phyloP scores from a whole-genome alignment of 2,797 vertebrate species.

The Helarctos malayanus region DNA sequence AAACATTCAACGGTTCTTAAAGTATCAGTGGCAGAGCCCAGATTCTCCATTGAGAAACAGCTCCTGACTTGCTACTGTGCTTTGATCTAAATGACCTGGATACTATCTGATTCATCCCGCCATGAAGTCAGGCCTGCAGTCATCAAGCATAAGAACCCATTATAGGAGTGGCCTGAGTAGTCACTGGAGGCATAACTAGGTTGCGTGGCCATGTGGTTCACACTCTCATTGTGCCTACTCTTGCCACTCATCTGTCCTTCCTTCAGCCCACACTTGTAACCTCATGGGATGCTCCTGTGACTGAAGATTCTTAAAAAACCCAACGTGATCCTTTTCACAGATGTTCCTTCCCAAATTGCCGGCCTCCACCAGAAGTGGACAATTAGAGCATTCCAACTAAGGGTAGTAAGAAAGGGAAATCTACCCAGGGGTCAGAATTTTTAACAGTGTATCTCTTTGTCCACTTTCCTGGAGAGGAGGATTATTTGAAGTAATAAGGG shows the following conservation, averaged over 20 bases:
- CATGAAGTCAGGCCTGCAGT: background rate
- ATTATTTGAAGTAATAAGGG: background rate
- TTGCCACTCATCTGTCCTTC: background rate
- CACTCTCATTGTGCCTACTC: background rate
- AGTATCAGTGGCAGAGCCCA: background rate
- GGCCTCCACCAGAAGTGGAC: background rate
- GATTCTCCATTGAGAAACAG: background rate
- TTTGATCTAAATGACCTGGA: constrained; percentile 5
- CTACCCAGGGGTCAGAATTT: background rate
- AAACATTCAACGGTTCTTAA: background rate
- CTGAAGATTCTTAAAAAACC: background rate
- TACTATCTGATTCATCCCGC: background rate
- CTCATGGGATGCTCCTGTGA: background rate
- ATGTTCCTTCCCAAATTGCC: background rate
- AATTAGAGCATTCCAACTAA: background rate
- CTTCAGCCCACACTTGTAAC: background rate
- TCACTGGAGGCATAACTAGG: background rate
- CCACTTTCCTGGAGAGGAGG: background rate
- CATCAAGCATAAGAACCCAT: background rate
- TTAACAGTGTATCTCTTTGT: background rate
- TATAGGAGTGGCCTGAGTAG: background rate
- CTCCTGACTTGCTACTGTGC: background rate
- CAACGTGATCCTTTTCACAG: background rate
- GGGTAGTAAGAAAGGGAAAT: background rate
- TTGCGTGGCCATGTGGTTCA: background rate